Evolutionary conservation across 2,113 vertebrate genomes (phyloP).

Genomic region (Pleuronectes platessa): DNA sequence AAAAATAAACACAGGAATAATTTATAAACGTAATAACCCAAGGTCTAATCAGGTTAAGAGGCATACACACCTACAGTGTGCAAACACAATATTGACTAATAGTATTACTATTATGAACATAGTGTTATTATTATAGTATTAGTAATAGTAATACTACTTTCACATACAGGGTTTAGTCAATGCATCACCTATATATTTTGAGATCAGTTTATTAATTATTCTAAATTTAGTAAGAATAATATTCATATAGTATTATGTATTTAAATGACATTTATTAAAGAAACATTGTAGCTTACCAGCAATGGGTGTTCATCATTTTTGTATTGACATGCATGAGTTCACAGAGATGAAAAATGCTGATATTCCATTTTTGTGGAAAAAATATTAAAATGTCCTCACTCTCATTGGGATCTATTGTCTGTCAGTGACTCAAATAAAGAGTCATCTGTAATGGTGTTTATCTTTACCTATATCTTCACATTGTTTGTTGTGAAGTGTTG

Average conservation of each 20-base stretch:
- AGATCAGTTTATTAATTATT: slow-evolving; percentile 12
- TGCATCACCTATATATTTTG: slow-evolving; percentile 12
- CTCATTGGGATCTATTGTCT: not conserved
- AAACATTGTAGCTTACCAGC: not conserved
- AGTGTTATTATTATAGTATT: too few relatives aligned
- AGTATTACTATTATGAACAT: too few relatives aligned
- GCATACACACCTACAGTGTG: too few relatives aligned
- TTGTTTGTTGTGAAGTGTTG: not conserved
- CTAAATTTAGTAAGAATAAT: not conserved
- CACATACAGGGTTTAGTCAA: too few relatives aligned
- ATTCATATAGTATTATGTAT: not conserved
- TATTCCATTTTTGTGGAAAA: not conserved
- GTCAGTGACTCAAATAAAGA: not conserved
- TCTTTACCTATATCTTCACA: not conserved
- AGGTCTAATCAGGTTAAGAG: too few relatives aligned
- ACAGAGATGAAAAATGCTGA: not conserved
- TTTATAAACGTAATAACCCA: too few relatives aligned
- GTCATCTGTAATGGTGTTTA: not conserved
- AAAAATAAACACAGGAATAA: too few relatives aligned
- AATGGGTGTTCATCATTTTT: not conserved
- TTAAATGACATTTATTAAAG: not conserved
- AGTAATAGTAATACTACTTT: too few relatives aligned
- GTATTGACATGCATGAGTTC: not conserved
- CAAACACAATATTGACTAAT: too few relatives aligned
- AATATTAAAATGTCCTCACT: not conserved